Conservation (phyloP, 2,888 invertebrate genomes). For the Cataglyphis albicans region DNA sequence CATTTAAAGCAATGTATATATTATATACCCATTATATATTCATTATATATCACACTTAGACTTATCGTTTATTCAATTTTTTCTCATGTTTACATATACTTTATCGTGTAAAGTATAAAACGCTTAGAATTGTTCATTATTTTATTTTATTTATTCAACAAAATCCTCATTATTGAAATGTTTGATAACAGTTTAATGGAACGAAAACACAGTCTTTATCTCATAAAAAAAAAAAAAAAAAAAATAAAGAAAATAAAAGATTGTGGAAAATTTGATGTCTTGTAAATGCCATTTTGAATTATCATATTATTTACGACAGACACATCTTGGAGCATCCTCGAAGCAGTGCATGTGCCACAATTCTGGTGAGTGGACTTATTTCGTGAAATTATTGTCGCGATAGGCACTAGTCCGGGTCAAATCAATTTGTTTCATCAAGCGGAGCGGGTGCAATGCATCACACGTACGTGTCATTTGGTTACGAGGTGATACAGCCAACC, state of each 20-base stretch:
- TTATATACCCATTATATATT: neutral
- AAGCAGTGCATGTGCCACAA: conserved; percentile 33
- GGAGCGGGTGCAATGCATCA: conserved; percentile 56
- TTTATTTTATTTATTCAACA: neutral
- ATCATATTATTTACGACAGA: neutral
- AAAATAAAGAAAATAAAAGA: neutral
- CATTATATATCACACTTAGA: neutral
- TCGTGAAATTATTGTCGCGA: conserved; percentile 44
- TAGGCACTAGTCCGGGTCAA: conserved; percentile 69
- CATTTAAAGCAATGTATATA: neutral
- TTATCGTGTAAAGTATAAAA: neutral
- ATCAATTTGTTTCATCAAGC: conserved; percentile 72
- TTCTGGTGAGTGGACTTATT: conserved; percentile 45
- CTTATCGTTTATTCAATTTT: neutral
- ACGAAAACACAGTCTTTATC: neutral
- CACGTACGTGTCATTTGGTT: conserved; percentile 50
- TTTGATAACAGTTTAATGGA: neutral
- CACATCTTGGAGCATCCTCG: conserved; percentile 8
- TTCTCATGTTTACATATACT: neutral
- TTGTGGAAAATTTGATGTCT: neutral
- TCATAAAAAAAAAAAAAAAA: too few relatives aligned
- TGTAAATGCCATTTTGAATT: neutral
- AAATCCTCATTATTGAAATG: neutral
- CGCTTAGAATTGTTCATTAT: neutral
- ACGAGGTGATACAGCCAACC: conserved; percentile 60